Conservation (phyloP, 1,140 invertebrate genomes). For the Drosophila guanche region DNA sequence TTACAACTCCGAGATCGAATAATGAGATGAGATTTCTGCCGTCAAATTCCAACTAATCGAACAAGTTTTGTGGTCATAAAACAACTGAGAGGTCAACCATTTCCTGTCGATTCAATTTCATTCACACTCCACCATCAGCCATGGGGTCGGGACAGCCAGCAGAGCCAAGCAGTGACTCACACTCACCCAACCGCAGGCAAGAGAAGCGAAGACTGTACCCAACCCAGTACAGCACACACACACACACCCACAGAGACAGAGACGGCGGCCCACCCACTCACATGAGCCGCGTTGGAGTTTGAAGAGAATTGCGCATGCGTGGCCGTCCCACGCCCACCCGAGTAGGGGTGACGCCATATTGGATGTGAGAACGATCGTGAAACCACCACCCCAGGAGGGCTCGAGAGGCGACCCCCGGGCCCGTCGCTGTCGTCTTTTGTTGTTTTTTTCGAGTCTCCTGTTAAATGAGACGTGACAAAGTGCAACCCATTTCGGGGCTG, state of each 20-base stretch:
- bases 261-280: constrained; percentile 61
- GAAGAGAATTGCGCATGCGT: constrained; percentile 72
- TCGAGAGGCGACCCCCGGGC: constrained; percentile 14
- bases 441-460: constrained; percentile 17
- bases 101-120: constrained; percentile 67
- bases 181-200: constrained; percentile 57
- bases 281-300: constrained; percentile 34
- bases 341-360: constrained; percentile 36
- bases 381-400: constrained; percentile 24
- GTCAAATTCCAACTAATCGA: background rate
- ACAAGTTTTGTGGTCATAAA: background rate
- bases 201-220: constrained; percentile 41
- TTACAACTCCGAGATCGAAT: no score
- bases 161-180: constrained; percentile 53
- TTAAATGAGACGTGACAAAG: constrained; percentile 80
- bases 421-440: constrained; percentile 2
- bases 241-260: constrained; percentile 23
- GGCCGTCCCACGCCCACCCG: constrained; percentile 39
- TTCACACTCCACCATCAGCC: constrained; percentile 35
- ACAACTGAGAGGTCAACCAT: constrained; percentile 40
- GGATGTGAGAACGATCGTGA: constrained; percentile 26
- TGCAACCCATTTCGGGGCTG: constrained; percentile 51
- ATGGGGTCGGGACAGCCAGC: constrained; percentile 15
- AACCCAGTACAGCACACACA: constrained; percentile 23
- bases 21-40: no score